Base-by-base conservation (phyloP, 1,140 invertebrate species). In the Bombus pascuorum region DNA sequence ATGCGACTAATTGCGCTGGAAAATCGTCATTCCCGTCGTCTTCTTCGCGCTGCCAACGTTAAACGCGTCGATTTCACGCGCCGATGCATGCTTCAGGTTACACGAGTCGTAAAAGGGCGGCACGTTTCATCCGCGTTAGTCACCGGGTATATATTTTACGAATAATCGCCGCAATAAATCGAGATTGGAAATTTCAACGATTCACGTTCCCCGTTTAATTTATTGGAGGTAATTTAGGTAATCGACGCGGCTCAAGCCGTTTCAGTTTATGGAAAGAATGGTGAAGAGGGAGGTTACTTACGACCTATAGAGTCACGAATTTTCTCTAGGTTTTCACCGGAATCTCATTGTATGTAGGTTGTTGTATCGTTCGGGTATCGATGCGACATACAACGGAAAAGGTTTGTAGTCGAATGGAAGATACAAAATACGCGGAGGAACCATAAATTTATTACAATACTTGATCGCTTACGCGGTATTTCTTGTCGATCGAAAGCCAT, bases 1-100 rank as follows among this genome's bases (percentile, higher is more conserved):
- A 74, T 39, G 84, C 77, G 87, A 59, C 71, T 74, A 70, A 85
- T 78, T 44, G 77, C 76, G 77, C 70, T 83, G 83, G 77, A 83
- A 91, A 81, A 87, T 84, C 65, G 37, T 71, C 37, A 18, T 22
- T 10, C 47, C 0, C 1, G 9, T 34, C 47, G 73, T n/a, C 10
- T n/a, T n/a, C 28, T 13, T 28, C 59, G 59, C 59, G 28, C 10
- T 8, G 28, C 15, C 28, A n/a, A 5, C 25, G 10, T n/a, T 28
- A 28, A 62, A 62, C 57, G 57, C 18, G 57, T 28, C 59, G 10
- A 3, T 62, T 62, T 62, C 25, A 59, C 57, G 25, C n/a, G n/a
- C n/a, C 62, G 53, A n/a, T 6, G 25, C 57, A 0, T 28, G 57
- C 9, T 10, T 25, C 5, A 10, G 57, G 25, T 22, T 28, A 28